Base-by-base conservation (phyloP, 92 coral and sea anemone genomes). In the Meandrina meandrites region DNA sequence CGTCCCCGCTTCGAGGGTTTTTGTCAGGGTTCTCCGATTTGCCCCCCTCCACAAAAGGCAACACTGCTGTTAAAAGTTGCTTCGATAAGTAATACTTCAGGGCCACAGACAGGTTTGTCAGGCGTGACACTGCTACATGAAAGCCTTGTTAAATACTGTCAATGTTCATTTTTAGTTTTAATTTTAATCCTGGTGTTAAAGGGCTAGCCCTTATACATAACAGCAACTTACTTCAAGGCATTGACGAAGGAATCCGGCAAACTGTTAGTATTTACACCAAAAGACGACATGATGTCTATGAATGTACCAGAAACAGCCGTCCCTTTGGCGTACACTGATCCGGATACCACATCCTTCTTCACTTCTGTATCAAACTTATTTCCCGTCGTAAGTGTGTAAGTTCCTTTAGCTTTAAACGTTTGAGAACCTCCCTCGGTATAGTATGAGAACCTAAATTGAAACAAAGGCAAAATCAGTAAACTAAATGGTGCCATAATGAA, bases 321-420 rank as follows among this genome's bases (percentile, higher is more conserved):
- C 1, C 99, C 99, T 8, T 86, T 72, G 56, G 97, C 98, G 81
- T 95, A 90, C 24, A 87, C 88, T 10, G 86, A 83, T 0, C 81
- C 89, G 27, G 94, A 47, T 13, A 17, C 30, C 1, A 91, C 94
- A 40, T 95, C 96, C 73, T 92, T 94, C 72, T 93, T 90, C 18
- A 97, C 92, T 28, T 88, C 94, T 21, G 98, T 93, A 48, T 93
- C 88, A 81, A 97, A 97, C 60, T 90, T 81, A 27, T 88, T 92
- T 30, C 85, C 87, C 19, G 94, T 86, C 14, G 90, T 77, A 30
- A 90, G 80, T 21, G 87, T 95, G 87, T 92, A 90, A 58, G 87
- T 81, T 8, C 99, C 99, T 51, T 94, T 97, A 75, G 98, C 99
- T 84, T 93, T 94, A 82, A 97, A 97, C 7, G 98, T 95, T 88